Evolutionary conservation across 1,140 invertebrate genomes (phyloP).

Genomic region (Globodera rostochiensis): DNA sequence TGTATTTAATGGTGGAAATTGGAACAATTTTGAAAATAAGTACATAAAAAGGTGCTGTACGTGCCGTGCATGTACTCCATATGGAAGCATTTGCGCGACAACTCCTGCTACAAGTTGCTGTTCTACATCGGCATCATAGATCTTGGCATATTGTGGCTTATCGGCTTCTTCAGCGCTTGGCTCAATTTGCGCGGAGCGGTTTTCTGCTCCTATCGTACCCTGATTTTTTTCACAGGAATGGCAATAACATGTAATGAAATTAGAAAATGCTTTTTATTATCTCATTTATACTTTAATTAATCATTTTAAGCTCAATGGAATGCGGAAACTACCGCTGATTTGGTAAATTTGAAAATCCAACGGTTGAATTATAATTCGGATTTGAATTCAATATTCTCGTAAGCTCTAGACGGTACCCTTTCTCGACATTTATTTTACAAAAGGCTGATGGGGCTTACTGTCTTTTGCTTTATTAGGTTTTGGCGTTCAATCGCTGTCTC

Average conservation of each 20-base stretch:
- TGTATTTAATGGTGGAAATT: too few relatives aligned
- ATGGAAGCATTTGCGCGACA: not conserved
- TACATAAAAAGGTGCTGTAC: not conserved
- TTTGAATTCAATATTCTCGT: too few relatives aligned
- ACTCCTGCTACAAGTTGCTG: slow-evolving; percentile 11
- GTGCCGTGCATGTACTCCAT: too few relatives aligned
- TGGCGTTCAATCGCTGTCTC: not conserved
- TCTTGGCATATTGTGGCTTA: not conserved
- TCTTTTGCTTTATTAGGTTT: not conserved
- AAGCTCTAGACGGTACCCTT: not conserved
- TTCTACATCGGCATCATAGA: slow-evolving; percentile 16
- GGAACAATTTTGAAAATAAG: too few relatives aligned
- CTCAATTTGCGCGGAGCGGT: not conserved
- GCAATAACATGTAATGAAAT: not conserved
- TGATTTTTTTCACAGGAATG: slow-evolving; percentile 17
- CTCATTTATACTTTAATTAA: not conserved
- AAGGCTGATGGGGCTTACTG: too few relatives aligned
- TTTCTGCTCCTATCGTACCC: not conserved
- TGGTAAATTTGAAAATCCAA: slow-evolving; percentile 1
- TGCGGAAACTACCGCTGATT: slow-evolving; percentile 18
- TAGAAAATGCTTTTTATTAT: not conserved
- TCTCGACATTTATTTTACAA: not conserved
- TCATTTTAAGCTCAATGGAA: slow-evolving; percentile 6
- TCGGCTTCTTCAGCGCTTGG: slow-evolving; percentile 5
- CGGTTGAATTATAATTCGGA: not conserved